phyloP scores from a whole-genome alignment of 2,797 vertebrate species.

The Distichodus sexfasciatus region DNA sequence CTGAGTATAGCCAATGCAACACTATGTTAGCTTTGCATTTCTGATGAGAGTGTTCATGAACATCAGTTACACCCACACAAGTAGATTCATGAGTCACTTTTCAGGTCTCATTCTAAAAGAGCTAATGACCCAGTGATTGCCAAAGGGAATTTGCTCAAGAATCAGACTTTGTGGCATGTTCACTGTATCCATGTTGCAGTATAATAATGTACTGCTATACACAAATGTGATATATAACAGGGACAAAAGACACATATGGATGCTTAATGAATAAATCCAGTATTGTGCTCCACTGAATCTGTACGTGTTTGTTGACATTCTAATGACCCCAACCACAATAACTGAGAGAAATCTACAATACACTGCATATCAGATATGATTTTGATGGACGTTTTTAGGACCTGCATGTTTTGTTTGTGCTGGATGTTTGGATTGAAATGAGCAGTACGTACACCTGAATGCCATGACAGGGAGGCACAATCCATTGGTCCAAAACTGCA shows the following conservation, averaged over 20 bases:
- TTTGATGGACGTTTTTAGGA: not conserved
- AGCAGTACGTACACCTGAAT: too few relatives aligned
- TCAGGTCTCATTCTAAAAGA: not conserved
- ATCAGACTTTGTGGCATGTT: not conserved
- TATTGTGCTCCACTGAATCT: not conserved
- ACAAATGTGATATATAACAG: conserved; percentile 1
- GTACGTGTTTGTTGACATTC: not conserved
- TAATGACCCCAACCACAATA: too few relatives aligned
- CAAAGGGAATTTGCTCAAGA: not conserved
- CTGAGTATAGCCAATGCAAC: not conserved
- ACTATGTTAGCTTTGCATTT: not conserved
- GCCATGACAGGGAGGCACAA: too few relatives aligned
- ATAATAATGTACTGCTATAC: not conserved
- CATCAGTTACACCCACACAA: not conserved
- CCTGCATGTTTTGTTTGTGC: too few relatives aligned
- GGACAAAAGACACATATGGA: not conserved
- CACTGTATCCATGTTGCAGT: not conserved
- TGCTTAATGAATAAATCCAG: conserved; percentile 2
- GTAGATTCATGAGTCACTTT: not conserved
- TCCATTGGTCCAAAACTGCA: too few relatives aligned
- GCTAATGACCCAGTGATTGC: not conserved
- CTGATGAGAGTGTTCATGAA: not conserved
- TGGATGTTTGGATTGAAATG: too few relatives aligned
- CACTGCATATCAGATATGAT: not conserved
- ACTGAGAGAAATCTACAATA: too few relatives aligned